These are phyloP conservation scores for Connochaetes taurinus DNA, from an alignment of 2,113 vertebrate species.

Conservation along the genomic window DNA sequence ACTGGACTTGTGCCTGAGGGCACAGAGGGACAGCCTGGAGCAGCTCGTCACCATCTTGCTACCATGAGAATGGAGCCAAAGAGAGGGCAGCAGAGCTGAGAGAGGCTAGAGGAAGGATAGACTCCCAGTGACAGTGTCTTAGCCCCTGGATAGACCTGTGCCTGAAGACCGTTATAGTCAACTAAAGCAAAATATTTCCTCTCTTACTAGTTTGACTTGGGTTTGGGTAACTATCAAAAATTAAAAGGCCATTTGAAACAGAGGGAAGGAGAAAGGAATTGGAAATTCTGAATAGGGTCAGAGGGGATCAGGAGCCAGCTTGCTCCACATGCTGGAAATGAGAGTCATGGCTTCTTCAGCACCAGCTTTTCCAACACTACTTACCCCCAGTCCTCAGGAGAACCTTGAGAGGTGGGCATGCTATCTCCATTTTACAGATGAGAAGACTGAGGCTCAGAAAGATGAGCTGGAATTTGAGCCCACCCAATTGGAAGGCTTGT, in stretches of 20 bases:
- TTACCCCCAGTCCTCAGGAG: too few species aligned
- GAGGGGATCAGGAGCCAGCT: background rate
- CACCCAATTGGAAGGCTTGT: background rate
- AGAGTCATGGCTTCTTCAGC: background rate
- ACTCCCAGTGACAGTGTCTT: background rate
- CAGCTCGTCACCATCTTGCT: background rate
- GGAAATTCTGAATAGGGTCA: background rate
- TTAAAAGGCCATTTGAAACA: background rate
- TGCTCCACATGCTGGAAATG: fast-evolving
- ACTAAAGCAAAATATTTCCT: background rate
- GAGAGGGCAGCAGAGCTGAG: background rate
- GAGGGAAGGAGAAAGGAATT: background rate
- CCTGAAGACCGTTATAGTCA: background rate
- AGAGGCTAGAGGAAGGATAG: too few species aligned
- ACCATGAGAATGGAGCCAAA: background rate
- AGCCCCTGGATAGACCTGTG: background rate
- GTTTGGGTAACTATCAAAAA: background rate
- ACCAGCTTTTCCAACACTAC: background rate
- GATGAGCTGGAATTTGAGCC: background rate
- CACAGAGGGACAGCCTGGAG: background rate
- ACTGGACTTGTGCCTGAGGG: background rate
- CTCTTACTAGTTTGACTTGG: background rate
- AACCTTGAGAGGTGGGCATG: background rate
- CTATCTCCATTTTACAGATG: background rate
- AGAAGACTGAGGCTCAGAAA: background rate